Conservation (phyloP, 2,888 invertebrate genomes). For the Rhagonycha lutea region DNA sequence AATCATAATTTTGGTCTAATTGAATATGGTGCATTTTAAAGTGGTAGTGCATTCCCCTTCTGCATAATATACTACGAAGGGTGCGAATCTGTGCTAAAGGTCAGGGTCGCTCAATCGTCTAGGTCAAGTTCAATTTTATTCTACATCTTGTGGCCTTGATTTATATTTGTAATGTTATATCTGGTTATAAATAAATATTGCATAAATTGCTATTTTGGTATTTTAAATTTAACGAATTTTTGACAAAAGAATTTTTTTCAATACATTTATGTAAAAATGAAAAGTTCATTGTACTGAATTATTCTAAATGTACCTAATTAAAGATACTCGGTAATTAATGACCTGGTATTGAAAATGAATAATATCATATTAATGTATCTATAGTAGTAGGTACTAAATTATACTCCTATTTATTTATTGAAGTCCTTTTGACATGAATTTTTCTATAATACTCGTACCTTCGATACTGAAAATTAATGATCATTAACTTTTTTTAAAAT, state of each 20-base stretch:
- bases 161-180: slow-evolving; percentile 27
- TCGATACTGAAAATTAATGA: no score
- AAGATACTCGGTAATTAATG: not conserved
- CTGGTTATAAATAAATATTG: slow-evolving; percentile 1
- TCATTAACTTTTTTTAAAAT: no score
- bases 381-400: not conserved
- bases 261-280: not conserved
- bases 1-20: not conserved
- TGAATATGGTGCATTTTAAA: slow-evolving; percentile 8
- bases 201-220: not conserved
- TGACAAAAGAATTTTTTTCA: not conserved
- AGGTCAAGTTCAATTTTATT: slow-evolving; percentile 45
- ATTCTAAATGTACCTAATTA: not conserved
- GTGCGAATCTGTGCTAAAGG: slow-evolving; percentile 41
- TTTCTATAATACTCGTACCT: no score
- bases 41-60: slow-evolving; percentile 30
- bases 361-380: not conserved
- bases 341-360: not conserved
- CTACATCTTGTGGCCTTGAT: slow-evolving; percentile 33
- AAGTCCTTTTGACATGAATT: not conserved
- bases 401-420: not conserved
- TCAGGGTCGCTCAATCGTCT: slow-evolving; percentile 41
- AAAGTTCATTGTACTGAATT: not conserved
- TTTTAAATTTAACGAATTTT: not conserved
- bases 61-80: slow-evolving; percentile 31